phyloP scores from a whole-genome alignment of 2,888 invertebrate genomes.

The Pristionchus entomophagus region DNA sequence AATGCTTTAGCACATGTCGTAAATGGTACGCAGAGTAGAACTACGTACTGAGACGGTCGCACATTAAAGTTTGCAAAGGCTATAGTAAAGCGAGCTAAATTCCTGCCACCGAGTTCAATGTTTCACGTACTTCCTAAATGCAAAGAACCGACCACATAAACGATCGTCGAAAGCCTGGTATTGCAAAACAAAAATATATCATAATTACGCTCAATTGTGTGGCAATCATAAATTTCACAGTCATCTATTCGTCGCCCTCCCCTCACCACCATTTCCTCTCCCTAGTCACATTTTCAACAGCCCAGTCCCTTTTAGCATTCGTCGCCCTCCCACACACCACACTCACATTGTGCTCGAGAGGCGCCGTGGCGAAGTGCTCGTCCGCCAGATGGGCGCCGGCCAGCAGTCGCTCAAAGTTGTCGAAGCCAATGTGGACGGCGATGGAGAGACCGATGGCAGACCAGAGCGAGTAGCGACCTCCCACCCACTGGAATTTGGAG shows the following conservation, averaged over 20 bases:
- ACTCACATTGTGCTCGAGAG: conserved; percentile 91
- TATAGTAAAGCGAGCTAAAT: too few relatives aligned
- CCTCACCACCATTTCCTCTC: not conserved
- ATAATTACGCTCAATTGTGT: not conserved
- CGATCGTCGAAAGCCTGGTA: too few relatives aligned
- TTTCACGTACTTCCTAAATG: too few relatives aligned
- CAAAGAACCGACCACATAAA: too few relatives aligned
- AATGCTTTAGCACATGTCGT: too few relatives aligned
- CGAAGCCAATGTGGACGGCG: conserved; percentile 88
- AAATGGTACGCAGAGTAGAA: too few relatives aligned
- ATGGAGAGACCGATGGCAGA: conserved; percentile 99
- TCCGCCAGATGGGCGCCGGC: conserved; percentile 95
- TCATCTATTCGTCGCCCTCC: not conserved
- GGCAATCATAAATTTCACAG: too few relatives aligned
- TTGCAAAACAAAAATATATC: not conserved
- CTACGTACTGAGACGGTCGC: too few relatives aligned
- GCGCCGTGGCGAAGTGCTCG: conserved; percentile 89
- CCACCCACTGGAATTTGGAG: conserved; percentile 89
- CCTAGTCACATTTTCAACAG: not conserved
- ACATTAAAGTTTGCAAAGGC: too few relatives aligned
- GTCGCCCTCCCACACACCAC: conserved; percentile 13
- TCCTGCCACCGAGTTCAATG: too few relatives aligned
- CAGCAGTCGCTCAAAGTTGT: conserved; percentile 92
- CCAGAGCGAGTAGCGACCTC: conserved; percentile 97
- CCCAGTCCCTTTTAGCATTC: not conserved